Conservation (phyloP, 1,140 invertebrate species). For the Pemphigus obesinymphae region DNA sequence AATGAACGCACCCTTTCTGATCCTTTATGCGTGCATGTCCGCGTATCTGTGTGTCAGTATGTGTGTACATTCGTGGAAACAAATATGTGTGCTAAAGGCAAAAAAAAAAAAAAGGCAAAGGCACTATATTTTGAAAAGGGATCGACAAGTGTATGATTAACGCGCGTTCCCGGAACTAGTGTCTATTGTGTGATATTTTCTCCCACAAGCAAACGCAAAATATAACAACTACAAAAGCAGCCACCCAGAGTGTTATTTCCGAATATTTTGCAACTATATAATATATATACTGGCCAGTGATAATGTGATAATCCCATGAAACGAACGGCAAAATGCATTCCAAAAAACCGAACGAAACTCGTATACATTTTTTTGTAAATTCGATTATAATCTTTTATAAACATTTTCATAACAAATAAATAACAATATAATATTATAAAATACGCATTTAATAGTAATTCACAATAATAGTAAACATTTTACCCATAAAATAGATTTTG, state of each 20-base stretch:
- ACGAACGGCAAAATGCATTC: background rate
- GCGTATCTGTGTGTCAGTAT: background rate
- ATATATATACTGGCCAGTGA: too few species aligned
- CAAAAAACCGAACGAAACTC: background rate
- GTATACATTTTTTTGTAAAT: too few species aligned
- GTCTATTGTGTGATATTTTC: constrained; percentile 16
- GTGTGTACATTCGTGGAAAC: background rate
- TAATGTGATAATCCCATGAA: too few species aligned
- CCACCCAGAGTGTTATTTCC: constrained; percentile 16
- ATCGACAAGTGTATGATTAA: constrained; percentile 41
- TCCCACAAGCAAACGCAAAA: background rate
- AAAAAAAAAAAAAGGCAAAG: constrained; percentile 6
- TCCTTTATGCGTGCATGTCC: background rate
- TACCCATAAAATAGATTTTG: too few species aligned
- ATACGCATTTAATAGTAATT: too few species aligned
- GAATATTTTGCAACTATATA: background rate
- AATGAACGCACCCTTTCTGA: constrained; percentile 34
- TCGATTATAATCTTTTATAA: background rate
- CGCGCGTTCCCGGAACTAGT: constrained; percentile 21
- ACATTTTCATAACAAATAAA: too few species aligned
- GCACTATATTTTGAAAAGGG: constrained; percentile 36
- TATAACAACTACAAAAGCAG: background rate
- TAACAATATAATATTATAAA: too few species aligned
- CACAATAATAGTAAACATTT: too few species aligned
- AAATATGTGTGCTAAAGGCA: constrained; percentile 22